A percentile compares a stretch with the other conserved stretches of the same genome.
Evolutionary conservation across 2,113 vertebrate species (phyloP).

Genomic region (Xenopus borealis): DNA sequence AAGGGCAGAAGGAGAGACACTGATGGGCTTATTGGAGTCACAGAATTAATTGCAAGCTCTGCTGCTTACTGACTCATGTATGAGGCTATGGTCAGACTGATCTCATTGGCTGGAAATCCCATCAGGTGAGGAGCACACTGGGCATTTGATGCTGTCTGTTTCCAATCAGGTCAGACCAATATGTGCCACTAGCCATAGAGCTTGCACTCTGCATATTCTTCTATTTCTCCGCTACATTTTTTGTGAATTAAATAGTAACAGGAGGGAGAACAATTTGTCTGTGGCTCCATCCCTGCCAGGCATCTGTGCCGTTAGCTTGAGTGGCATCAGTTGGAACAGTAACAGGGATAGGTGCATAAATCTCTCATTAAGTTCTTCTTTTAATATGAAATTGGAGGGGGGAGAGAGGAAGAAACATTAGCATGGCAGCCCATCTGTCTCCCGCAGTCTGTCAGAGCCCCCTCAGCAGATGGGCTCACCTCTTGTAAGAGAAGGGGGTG

Average conservation of each 20-base stretch:
- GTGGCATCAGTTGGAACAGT: not conserved
- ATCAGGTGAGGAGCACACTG: too few species aligned
- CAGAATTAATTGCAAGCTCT: too few species aligned
- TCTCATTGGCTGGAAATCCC: too few species aligned
- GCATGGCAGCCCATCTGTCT: constrained; percentile 29
- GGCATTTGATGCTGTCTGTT: too few species aligned
- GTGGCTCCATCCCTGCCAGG: not conserved
- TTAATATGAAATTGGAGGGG: constrained; percentile 10
- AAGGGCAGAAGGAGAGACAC: too few species aligned
- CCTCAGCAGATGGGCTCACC: constrained; percentile 34
- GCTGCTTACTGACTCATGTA: too few species aligned
- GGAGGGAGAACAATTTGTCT: not conserved
- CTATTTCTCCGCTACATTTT: not conserved
- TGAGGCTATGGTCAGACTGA: too few species aligned
- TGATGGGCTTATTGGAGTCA: too few species aligned
- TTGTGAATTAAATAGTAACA: not conserved
- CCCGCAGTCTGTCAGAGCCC: constrained; percentile 30
- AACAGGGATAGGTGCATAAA: constrained; percentile 2
- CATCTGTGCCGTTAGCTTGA: constrained; percentile 20
- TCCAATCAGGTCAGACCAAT: too few species aligned
- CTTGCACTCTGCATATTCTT: too few species aligned
- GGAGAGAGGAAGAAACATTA: not conserved
- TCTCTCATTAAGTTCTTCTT: constrained; percentile 18
- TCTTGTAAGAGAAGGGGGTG: not conserved
- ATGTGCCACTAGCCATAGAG: too few species aligned